Base-by-base conservation (phyloP, 2,888 invertebrate genomes). In the Rhodophaea formosa region DNA sequence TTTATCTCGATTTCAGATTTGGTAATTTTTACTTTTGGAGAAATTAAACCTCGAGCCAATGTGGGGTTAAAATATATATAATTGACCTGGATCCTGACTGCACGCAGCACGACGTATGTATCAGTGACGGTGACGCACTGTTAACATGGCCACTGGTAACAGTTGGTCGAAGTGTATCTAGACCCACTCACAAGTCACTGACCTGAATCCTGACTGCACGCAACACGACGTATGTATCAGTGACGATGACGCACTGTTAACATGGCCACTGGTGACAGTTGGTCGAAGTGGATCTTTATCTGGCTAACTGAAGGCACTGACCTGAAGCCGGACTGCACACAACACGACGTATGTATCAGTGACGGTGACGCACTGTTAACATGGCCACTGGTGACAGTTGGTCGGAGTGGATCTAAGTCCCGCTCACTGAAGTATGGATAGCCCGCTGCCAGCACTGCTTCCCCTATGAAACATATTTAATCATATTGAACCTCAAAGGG, bases 151-250 rank as follows among this genome's bases (percentile, higher is more conserved):
- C 94, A 14, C 86, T 80, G 5, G 93, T 93, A 46, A 93, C 80
- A 0, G 92, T 93, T 0, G 93, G 92, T 49, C 81, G 80, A 17
- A 91, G 67, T 30, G 83, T 77, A 0, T 81, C 74, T 7, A n/a
- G n/a, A n/a, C n/a, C n/a, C n/a, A n/a, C n/a, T n/a, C n/a, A n/a
- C n/a, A n/a, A n/a, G n/a, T n/a, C n/a, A 52, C 23, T 14, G 51
- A 86, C 86, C 86, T 86, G 65, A 92, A 91, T 0, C 94, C 94
- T 0, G 93, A 92, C 73, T 94, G 93, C 8, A 93, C 91, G 72
- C 93, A 93, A 70, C 94, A 94, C 0, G 93, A 93, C 0, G 94
- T 94, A 73, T 93, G 93, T 57, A 94, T 73, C 90, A 93, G 92
- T 60, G 88, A 91, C 0, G 89, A 82, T 14, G 92, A 88, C 32